Evolutionary conservation across 2,888 invertebrate genomes (phyloP), one percentile per base, ranked within the genome.

Genomic region (Xanthorhoe designata): DNA sequence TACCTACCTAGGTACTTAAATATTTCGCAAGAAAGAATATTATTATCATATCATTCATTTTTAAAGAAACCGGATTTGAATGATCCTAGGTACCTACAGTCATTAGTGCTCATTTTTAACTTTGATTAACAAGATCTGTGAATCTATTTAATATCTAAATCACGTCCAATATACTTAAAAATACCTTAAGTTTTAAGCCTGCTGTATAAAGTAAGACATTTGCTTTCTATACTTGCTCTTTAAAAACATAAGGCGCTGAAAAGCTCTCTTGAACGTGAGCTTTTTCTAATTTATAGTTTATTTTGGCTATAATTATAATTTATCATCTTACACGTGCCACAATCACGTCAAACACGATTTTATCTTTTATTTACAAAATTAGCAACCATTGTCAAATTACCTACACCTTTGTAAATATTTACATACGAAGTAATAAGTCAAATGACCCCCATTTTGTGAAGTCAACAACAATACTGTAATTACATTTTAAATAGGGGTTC

Each of bases 401-500:
- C n/a, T n/a, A 32, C 45, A 17, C 57, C 29, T 49, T 29, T 53
- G 42, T 38, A 56, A 61, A 68, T 61, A 60, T 61, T 56, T 56
- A 68, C 55, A 50, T 32, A 38, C 54, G 24, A 38, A 47, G 15
- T 24, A 59, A 59, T 59, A 59, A 59, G 38, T 42, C 59, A 58
- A 57, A 45, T 61, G 24, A 53, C 24, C 64, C 49, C 64, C 68
- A 71, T 70, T 69, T 69, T 59, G 64, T n/a, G 58, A 53, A 63
- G 70, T 73, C 71, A 74, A 81, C 78, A 82, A 81, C 74, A 76
- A 61, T 61, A 32, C 32, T 32, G 68, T 85, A 78, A 85, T 84
- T 83, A 75, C 71, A 35, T 66, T 76, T 78, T 75, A 54, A 75
- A 83, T 78, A 77, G 63, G 72, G 76, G 73, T 77, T 79, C 13